Evolutionary conservation across 2,888 invertebrate species (phyloP).

Genomic region (Cepaea hortensis): DNA sequence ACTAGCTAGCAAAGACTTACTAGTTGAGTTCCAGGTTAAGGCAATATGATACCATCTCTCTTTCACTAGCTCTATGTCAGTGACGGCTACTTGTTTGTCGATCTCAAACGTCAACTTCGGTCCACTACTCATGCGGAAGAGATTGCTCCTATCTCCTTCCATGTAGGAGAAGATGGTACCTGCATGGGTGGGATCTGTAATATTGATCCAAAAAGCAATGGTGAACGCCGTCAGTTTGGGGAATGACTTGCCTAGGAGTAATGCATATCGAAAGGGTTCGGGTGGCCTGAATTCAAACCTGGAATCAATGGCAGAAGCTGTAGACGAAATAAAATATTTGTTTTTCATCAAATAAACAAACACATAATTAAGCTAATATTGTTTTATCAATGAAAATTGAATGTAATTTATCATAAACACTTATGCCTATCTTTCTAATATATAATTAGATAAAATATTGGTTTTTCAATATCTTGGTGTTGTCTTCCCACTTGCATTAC

Average conservation of each 20-base stretch:
- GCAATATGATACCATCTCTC: constrained; percentile 70
- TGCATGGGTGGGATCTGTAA: constrained; percentile 55
- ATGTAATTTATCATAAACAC: too few species aligned
- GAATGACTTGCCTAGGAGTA: constrained; percentile 71
- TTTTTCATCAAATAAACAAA: too few species aligned
- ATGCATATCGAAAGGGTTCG: constrained; percentile 66
- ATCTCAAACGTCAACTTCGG: constrained; percentile 65
- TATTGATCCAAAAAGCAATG: constrained; percentile 72
- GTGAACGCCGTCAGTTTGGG: constrained; percentile 71
- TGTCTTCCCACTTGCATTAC: too few species aligned
- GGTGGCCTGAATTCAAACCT: constrained; percentile 67
- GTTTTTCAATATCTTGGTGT: too few species aligned
- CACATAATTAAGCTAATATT: too few species aligned
- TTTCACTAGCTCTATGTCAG: constrained; percentile 59
- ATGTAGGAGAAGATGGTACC: constrained; percentile 71
- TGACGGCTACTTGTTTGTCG: constrained; percentile 57
- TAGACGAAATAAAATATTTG: neutral
- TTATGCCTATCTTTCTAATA: too few species aligned
- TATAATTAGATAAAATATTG: too few species aligned
- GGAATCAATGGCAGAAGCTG: constrained; percentile 72
- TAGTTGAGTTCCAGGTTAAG: constrained; percentile 67
- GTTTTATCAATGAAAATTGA: too few species aligned
- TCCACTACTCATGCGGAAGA: constrained; percentile 66
- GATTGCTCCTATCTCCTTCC: constrained; percentile 57
- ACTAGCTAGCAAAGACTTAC: neutral